Conservation (phyloP, 2,797 vertebrate species). For the Telmatherina bonti region DNA sequence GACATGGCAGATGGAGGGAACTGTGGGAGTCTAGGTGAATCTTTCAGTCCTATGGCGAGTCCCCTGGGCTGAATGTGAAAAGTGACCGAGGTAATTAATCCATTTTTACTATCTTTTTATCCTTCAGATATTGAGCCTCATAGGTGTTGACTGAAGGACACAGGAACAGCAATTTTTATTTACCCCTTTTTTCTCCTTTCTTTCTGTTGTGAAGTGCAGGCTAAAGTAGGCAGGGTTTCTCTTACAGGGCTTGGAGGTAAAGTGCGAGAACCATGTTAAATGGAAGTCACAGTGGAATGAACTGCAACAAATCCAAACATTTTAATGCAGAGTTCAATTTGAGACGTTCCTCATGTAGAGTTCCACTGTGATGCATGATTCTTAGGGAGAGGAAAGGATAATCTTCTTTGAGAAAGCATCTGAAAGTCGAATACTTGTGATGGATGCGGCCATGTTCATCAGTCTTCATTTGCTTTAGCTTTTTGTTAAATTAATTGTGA, state of each 20-base stretch:
- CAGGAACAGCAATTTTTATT: slow-evolving; percentile 50
- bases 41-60: slow-evolving; percentile 65
- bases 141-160: slow-evolving; percentile 67
- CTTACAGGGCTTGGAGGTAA: slow-evolving; percentile 19
- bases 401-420: slow-evolving; percentile 43
- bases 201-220: slow-evolving; percentile 33
- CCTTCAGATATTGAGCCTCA: slow-evolving; percentile 64
- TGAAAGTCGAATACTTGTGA: slow-evolving; percentile 47
- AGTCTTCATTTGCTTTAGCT: slow-evolving; percentile 21
- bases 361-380: slow-evolving; percentile 26
- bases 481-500: slow-evolving; percentile 50
- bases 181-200: slow-evolving; percentile 7
- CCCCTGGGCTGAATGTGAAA: slow-evolving; percentile 71
- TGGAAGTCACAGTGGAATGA: slow-evolving; percentile 42
- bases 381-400: slow-evolving; percentile 32
- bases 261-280: slow-evolving; percentile 32
- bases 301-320: slow-evolving; percentile 28
- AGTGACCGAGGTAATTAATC: slow-evolving; percentile 82
- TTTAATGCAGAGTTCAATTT: slow-evolving; percentile 36
- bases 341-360: slow-evolving; percentile 31
- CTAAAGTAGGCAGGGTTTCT: slow-evolving; percentile 26
- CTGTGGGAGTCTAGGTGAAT: slow-evolving; percentile 74
- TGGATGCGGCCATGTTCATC: slow-evolving; percentile 24
- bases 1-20: slow-evolving; percentile 82
- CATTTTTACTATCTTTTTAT: slow-evolving; percentile 73